Evolutionary conservation across 2,797 vertebrate species (phyloP), one percentile per base, ranked within the genome.

Genomic region (Neosalanx taihuensis): DNA sequence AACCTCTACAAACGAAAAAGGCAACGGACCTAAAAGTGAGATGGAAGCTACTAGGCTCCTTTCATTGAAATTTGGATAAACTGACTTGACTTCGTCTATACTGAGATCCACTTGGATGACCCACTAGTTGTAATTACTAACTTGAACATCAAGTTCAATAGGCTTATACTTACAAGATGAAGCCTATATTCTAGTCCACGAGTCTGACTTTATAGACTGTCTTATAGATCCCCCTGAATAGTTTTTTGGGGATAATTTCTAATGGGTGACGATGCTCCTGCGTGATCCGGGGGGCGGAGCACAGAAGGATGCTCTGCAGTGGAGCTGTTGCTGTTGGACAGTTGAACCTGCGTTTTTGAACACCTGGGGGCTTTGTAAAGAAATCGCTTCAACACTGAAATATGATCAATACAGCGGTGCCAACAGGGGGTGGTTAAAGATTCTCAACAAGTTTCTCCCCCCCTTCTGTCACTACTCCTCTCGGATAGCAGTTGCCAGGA

Each of bases 271-370:
- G 56, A 51, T 51, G 69, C 69, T 61, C 23, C 63, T n/a, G 68
- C 29, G 59, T 26, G 53, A 73, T 64, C 71, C 64, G 60, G 64
- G 65, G 65, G 78, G 72, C 60, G 76, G 72, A 69, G 60, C 70
- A 20, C 17, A 56, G 46, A 37, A 26, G 71, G 71, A 62, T 58
- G 63, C 58, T 66, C 60, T 65, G 64, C 71, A 51, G 71, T 56
- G 35, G 63, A 70, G 56, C 64, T 60, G 62, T 63, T 30, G 37
- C 41, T 65, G 60, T 23, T 26, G 15, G 41, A 29, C 49, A n/a
- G 13, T 2, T 17, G 15, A 10, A 56, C 15, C 15, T 31, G 49
- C 18, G 65, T 46, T 46, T 46, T 35, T 6, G 41, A 46, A 46
- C 41, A 46, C 41, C 41, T 46, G 41, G 23, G 23, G 23, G 9